These are phyloP conservation scores for Hippoglossus stenolepis DNA, from an alignment of 2,113 vertebrate genomes.

Conservation along the genomic window DNA sequence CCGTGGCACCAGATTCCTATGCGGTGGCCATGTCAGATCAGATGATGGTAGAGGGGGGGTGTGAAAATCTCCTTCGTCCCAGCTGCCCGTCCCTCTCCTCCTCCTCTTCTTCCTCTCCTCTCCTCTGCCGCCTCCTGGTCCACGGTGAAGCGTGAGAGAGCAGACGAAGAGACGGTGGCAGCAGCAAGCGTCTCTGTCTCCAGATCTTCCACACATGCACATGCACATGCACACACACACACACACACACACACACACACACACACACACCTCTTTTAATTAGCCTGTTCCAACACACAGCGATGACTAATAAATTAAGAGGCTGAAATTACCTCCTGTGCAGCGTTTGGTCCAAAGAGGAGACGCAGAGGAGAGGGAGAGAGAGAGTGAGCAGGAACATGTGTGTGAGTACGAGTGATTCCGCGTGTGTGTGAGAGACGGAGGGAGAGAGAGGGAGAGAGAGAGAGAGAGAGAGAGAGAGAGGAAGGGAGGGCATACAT, in stretches of 20 bases:
- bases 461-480: constrained; percentile 39
- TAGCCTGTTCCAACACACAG: constrained; percentile 66
- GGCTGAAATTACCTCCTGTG: constrained; percentile 66
- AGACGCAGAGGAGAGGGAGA: constrained; percentile 56
- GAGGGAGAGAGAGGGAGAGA: constrained; percentile 35
- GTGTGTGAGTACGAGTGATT: constrained; percentile 57
- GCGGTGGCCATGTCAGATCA: constrained; percentile 72
- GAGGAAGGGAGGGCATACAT: constrained; percentile 52
- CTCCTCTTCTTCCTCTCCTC: constrained; percentile 15
- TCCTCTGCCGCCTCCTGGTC: constrained; percentile 41
- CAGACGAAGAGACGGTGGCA: constrained; percentile 14
- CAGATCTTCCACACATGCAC: constrained; percentile 32
- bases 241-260: constrained; percentile 3
- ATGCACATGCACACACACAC: constrained; percentile 12
- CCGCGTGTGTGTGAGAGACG: constrained; percentile 37
- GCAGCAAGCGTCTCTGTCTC: constrained; percentile 17
- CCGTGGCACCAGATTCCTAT: constrained; percentile 75
- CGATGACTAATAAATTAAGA: constrained; percentile 66
- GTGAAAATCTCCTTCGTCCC: constrained; percentile 49
- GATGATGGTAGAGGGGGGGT: constrained; percentile 41
- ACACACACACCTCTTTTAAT: constrained; percentile 58
- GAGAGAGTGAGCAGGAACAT: constrained; percentile 51
- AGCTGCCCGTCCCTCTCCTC: constrained; percentile 28
- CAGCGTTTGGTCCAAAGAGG: constrained; percentile 50
- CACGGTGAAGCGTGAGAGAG: constrained; percentile 41